Percentiles rank a stretch among this genome's conserved stretches.
Evolutionary conservation across 2,797 vertebrate species (phyloP).

Genomic region (Microhierax caerulescens): DNA sequence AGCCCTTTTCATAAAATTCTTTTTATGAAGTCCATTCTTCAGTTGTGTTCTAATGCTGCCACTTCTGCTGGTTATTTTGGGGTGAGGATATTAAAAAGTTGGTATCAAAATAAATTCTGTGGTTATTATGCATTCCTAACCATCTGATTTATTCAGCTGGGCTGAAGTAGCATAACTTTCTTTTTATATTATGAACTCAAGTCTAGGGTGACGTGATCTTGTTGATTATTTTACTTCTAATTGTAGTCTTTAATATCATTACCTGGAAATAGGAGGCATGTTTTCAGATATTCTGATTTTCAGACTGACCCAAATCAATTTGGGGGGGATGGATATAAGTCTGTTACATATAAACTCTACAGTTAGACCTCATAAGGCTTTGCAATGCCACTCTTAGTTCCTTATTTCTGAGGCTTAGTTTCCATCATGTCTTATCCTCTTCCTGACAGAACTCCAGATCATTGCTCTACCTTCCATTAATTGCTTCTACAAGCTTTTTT

Average conservation of each 20-base stretch:
- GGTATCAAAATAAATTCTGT: background rate
- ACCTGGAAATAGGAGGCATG: background rate
- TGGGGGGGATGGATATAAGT: background rate
- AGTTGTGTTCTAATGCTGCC: background rate
- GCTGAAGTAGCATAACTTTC: background rate
- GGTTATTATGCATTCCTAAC: background rate
- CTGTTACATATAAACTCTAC: background rate
- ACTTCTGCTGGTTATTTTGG: conserved; percentile 23
- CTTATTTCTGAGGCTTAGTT: background rate
- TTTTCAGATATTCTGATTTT: background rate
- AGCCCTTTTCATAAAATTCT: conserved; percentile 6
- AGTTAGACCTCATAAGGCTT: background rate
- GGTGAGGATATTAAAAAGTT: conserved; percentile 29
- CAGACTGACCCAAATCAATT: background rate
- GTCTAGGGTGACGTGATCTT: background rate
- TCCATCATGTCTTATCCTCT: background rate
- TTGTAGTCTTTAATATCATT: background rate
- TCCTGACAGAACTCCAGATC: background rate
- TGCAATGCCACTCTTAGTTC: background rate
- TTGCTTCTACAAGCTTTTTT: background rate
- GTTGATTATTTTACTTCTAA: background rate
- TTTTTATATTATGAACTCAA: background rate
- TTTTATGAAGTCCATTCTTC: conserved; percentile 54
- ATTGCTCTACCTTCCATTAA: background rate
- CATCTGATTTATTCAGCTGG: background rate